These are phyloP conservation scores for Halictus rubicundus DNA, from an alignment of 1,140 invertebrate species.

Conservation along the genomic window DNA sequence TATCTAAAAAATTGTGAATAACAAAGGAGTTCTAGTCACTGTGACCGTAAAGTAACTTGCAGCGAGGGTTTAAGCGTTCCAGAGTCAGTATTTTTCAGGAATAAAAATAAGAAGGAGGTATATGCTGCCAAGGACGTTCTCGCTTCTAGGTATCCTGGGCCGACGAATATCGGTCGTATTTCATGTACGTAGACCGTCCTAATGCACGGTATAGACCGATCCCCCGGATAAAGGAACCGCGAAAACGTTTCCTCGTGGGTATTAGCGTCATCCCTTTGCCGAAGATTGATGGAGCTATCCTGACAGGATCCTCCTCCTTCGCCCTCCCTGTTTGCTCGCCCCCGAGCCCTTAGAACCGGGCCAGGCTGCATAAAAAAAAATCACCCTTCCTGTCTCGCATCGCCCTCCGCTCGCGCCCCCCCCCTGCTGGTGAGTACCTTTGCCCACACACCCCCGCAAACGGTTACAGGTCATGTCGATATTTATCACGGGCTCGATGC, in stretches of 20 bases:
- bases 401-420: not conserved
- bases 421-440: not conserved
- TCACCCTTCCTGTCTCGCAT: slow-evolving; percentile 28
- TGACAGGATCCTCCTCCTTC: slow-evolving; percentile 55
- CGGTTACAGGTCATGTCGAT: slow-evolving; percentile 49
- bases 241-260: slow-evolving; percentile 69
- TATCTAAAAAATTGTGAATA: too few relatives aligned
- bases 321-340: slow-evolving; percentile 28
- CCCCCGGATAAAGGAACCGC: slow-evolving; percentile 60
- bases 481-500: slow-evolving; percentile 50
- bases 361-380: slow-evolving; percentile 48
- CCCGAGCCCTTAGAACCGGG: not conserved
- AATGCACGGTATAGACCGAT: slow-evolving; percentile 60
- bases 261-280: slow-evolving; percentile 75
- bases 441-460: slow-evolving; percentile 16
- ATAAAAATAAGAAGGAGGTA: too few relatives aligned
- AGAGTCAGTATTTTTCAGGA: too few relatives aligned
- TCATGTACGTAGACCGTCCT: slow-evolving; percentile 55
- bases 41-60: too few relatives aligned
- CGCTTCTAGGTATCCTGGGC: not conserved
- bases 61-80: too few relatives aligned
- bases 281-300: slow-evolving; percentile 78
- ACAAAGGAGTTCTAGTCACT: too few relatives aligned
- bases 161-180: slow-evolving; percentile 55
- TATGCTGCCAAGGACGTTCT: too few relatives aligned